Evolutionary conservation across 1,140 invertebrate genomes (phyloP).

Genomic region (Lepidurus packardi): DNA sequence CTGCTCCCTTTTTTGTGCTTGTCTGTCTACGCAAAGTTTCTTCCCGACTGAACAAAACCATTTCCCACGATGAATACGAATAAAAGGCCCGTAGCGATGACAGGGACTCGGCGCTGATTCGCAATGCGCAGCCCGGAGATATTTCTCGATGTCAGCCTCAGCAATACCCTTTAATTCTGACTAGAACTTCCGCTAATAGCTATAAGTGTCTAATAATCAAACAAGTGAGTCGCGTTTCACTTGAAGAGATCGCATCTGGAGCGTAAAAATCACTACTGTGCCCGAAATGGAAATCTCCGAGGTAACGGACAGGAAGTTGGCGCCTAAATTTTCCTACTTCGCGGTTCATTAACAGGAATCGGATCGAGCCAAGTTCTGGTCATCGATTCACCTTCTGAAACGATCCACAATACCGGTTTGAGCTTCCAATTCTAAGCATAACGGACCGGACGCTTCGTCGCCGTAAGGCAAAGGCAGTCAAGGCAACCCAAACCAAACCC

Average conservation of each 20-base stretch:
- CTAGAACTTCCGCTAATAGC: not conserved
- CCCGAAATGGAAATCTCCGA: not conserved
- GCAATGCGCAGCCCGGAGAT: not conserved
- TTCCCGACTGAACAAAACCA: not conserved
- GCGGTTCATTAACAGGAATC: not conserved
- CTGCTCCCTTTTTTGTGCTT: not conserved
- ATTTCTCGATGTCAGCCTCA: not conserved
- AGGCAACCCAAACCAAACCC: slow-evolving; percentile 20
- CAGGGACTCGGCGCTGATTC: not conserved
- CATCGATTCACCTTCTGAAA: not conserved
- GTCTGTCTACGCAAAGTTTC: not conserved
- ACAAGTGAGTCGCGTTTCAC: no score
- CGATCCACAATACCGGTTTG: slow-evolving; percentile 3
- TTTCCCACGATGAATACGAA: not conserved
- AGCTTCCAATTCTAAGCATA: not conserved
- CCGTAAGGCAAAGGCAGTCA: slow-evolving; percentile 12
- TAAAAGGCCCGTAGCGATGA: not conserved
- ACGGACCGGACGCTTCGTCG: not conserved
- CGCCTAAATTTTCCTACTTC: not conserved
- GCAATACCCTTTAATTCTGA: no score
- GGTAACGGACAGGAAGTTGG: not conserved
- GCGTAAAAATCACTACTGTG: not conserved
- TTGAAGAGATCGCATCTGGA: not conserved
- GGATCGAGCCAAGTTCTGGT: not conserved
- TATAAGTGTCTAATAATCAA: no score